Evolutionary conservation across 2,888 invertebrate species (phyloP).

Genomic region (Ellobium chinense): DNA sequence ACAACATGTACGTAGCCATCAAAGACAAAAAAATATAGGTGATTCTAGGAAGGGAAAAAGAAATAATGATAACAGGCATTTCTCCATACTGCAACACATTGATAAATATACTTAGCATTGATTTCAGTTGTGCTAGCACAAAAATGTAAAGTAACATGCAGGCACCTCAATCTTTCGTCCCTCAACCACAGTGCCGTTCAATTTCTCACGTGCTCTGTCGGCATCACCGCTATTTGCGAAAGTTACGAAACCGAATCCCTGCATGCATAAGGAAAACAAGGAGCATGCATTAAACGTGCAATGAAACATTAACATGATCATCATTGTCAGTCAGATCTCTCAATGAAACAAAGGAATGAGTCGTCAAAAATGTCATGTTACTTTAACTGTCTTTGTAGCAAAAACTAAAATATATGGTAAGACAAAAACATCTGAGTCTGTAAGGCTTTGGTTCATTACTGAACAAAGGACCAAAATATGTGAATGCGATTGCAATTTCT

Average conservation of each 20-base stretch:
- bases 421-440: neutral
- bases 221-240: conserved; percentile 99
- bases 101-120: conserved; percentile 68
- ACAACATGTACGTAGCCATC: conserved; percentile 43
- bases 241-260: conserved; percentile 99
- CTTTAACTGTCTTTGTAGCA: neutral
- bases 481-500: conserved; percentile 4
- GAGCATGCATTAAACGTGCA: conserved; percentile 71
- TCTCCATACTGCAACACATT: conserved; percentile 75
- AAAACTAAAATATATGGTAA: neutral
- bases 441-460: neutral
- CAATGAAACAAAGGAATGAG: conserved; percentile 32
- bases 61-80: conserved; percentile 68
- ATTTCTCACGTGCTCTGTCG: conserved; percentile 99
- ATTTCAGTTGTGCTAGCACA: conserved; percentile 75
- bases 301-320: conserved; percentile 66
- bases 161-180: conserved; percentile 99
- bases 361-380: conserved; percentile 13
- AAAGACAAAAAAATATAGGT: conserved; percentile 40
- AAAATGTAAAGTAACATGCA: conserved; percentile 74
- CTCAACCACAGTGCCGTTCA: conserved; percentile 99
- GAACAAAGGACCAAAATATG: conserved; percentile 12
- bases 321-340: conserved; percentile 38
- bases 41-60: conserved; percentile 35
- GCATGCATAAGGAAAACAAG: conserved; percentile 86